phyloP scores from a whole-genome alignment of 2,888 invertebrate genomes.

The Callinectes sapidus region DNA sequence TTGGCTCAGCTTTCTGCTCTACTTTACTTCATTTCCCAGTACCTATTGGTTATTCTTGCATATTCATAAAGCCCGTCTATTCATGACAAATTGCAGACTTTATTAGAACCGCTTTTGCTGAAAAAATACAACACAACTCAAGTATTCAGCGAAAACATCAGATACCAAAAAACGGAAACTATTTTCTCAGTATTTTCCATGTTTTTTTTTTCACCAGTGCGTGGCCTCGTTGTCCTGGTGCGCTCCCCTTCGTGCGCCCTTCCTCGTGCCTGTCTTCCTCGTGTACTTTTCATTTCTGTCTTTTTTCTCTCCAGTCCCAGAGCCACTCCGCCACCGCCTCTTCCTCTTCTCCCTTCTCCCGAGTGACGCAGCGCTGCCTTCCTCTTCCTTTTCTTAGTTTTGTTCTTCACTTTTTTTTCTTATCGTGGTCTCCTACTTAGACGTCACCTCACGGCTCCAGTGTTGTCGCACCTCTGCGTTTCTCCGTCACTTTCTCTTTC shows the following conservation, averaged over 20 bases:
- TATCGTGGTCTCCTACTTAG: too few relatives aligned
- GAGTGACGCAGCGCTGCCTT: background rate
- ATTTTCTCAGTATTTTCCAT: too few relatives aligned
- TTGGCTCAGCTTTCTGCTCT: too few relatives aligned
- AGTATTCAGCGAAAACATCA: too few relatives aligned
- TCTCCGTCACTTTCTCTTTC: background rate
- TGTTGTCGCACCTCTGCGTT: conserved; percentile 15
- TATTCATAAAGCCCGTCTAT: too few relatives aligned
- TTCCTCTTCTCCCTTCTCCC: background rate
- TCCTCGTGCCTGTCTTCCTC: background rate
- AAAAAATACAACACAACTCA: too few relatives aligned
- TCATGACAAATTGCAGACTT: too few relatives aligned
- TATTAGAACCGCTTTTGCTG: too few relatives aligned
- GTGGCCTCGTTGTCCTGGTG: background rate
- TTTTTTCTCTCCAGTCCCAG: background rate
- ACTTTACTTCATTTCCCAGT: too few relatives aligned
- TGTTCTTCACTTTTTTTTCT: conserved; percentile 18
- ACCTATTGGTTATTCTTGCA: too few relatives aligned
- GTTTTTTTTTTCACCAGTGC: background rate
- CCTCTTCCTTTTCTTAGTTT: conserved; percentile 4
- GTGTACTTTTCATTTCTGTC: background rate
- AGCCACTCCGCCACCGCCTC: background rate
- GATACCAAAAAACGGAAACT: too few relatives aligned
- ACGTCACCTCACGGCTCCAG: background rate
- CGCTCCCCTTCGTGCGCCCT: background rate